Base-by-base conservation (phyloP, 2,113 vertebrate species). In the Phasianus colchicus region DNA sequence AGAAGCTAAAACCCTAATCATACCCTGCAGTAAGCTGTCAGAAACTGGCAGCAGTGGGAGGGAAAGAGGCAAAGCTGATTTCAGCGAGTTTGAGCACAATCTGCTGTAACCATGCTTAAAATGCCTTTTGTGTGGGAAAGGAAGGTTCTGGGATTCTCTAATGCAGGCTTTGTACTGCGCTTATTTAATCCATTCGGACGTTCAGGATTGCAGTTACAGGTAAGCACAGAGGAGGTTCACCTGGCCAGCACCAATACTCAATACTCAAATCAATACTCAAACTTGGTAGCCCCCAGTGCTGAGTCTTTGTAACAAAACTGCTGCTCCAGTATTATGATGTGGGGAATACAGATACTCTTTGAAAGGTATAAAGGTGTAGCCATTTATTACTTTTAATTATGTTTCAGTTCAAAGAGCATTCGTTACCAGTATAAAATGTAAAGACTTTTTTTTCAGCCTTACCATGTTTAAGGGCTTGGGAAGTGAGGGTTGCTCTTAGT, bases 21-120 rank as follows among this genome's bases (percentile, higher is more conserved):
- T 84, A 91, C 86, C 95, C 95, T 89, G 77, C 89, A 94, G 83
- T 95, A 81, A 93, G 86, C 96, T 97, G 96, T 96, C 95, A 97
- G 84, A 92, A 96, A 79, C 75, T 91, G 74, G 94, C 92, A 96
- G 91, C 84, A 88, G 92, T 95, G 83, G 88, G 88, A 95, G 94
- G 88, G 54, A 96, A 92, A 77, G 76, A 96, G 73, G 94, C 76
- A 96, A 93, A 95, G 91, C 77, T 92, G 78, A 93, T 92, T 95
- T 91, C 82, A 1, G 75, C 15, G 76, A 94, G 88, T 55, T 95
- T 2, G 76, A 96, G 86, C 30, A 7, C 90, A 84, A 96, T 94
- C 86, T 89, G 83, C 40, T 95, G 36, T 81, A 87, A 93, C 77
- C n/a, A 19, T 30, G 79, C 47, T 88, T 93, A 55, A 96, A 97